Evolutionary conservation across 2,888 invertebrate species (phyloP).

Genomic region (Rugalucina vietnamica): DNA sequence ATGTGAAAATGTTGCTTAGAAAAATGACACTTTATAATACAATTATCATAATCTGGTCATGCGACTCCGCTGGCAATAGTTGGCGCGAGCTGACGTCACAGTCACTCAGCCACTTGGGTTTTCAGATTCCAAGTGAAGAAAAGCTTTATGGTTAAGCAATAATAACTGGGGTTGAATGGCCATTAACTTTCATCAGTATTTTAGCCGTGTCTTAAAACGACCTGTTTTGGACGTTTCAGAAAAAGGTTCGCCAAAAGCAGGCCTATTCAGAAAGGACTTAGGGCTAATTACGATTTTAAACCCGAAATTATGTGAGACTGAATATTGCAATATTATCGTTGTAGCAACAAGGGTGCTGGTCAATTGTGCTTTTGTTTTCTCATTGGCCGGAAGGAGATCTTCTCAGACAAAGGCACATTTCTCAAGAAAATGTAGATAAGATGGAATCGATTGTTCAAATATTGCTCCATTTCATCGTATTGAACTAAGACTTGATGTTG

Average conservation of each 20-base stretch:
- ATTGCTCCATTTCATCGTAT: not conserved
- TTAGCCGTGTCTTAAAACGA: too few species aligned
- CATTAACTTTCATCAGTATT: slow-evolving; percentile 6
- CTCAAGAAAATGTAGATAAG: not conserved
- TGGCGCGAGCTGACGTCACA: not conserved
- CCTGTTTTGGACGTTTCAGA: too few species aligned
- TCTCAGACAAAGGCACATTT: not conserved
- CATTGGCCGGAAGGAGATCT: not conserved
- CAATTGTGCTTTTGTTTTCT: not conserved
- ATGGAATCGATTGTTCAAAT: slow-evolving; percentile 11
- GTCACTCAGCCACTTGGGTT: not conserved
- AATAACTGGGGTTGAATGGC: not conserved
- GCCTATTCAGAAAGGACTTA: too few species aligned
- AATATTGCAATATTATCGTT: too few species aligned
- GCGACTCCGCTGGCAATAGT: not conserved
- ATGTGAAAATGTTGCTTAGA: not conserved
- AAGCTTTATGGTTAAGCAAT: not conserved
- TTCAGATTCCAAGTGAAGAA: not conserved
- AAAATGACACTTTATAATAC: not conserved
- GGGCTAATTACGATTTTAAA: too few species aligned
- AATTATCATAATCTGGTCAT: not conserved
- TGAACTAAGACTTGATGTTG: slow-evolving; percentile 11
- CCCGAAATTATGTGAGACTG: too few species aligned
- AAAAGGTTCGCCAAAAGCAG: too few species aligned
- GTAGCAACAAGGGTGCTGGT: too few species aligned